phyloP scores from a whole-genome alignment of 2,113 vertebrate genomes.

The Corythornis madagascariensis region DNA sequence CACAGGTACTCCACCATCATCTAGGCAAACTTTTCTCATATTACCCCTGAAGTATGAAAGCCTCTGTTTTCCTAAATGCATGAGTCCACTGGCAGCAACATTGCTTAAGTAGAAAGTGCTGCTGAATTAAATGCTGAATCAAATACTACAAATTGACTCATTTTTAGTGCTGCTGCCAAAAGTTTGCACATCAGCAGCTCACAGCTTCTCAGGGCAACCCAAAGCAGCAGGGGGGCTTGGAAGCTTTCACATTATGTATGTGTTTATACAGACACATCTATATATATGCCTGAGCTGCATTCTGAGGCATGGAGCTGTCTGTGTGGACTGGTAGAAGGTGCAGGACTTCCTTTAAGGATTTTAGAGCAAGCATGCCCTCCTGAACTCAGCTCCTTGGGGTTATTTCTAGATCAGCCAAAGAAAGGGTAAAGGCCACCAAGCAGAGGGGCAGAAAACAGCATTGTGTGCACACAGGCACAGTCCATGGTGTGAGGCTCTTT shows the following conservation, averaged over 20 bases:
- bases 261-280: not conserved
- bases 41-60: not conserved
- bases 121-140: not conserved
- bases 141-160: not conserved
- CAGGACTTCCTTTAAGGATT: not conserved
- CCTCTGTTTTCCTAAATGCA: not conserved
- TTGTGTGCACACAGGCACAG: not conserved
- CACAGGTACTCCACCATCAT: not conserved
- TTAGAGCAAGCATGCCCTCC: not conserved
- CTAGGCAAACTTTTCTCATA: not conserved
- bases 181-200: not conserved
- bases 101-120: not conserved
- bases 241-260: not conserved
- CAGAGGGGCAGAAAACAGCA: not conserved
- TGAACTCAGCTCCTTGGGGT: not conserved
- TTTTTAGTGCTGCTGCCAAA: not conserved
- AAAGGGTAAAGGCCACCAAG: not conserved
- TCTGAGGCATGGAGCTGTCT: not conserved
- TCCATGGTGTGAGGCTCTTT: not conserved
- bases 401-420: not conserved
- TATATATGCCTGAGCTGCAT: accelerated
- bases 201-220: not conserved
- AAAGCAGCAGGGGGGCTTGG: not conserved
- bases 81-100: not conserved
- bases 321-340: not conserved